Base-by-base conservation (phyloP, 23 tunicate genomes). In the Halocynthia aurantium region DNA sequence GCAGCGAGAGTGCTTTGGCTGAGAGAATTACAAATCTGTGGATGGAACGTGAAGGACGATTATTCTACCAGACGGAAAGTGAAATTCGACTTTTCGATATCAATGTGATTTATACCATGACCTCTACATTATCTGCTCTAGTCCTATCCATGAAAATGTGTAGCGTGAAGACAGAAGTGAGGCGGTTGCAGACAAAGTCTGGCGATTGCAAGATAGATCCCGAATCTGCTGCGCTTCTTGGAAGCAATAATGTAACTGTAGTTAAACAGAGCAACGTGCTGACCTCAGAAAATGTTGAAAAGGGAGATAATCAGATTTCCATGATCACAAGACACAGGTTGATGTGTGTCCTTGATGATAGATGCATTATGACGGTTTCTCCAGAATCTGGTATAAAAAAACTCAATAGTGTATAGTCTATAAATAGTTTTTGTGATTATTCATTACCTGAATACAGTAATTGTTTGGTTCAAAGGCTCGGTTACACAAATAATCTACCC, bases 401-500 rank as follows among this genome's bases (percentile, higher is more conserved):
- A 31, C 44, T 31, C 44, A 31, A 31, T 31, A 31, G 44, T 31
- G 49, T 65, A n/a, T 58, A n/a, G 17, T 58, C n/a, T 58, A n/a
- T 58, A 2, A 58, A 15, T 58, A 58, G 17, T n/a, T 58, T 15
- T 58, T 58, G 63, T 5, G 44, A 31, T 31, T 31, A 31, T 31
- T 31, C 44, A 1, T 31, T 31, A 31, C 44, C 44, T 58, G 17
- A n/a, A 58, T 15, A n/a, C 63, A 58, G 15, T 13, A 58, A 20
- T 65, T 15, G 22, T 65, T 11, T 65, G 70, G 22, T 65, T 65
- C 19, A 31, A 40, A 65, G 70, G 70, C 2, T 65, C 55, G 21
- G 75, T 87, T 0, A 40, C 82, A 8, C 77, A 82, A 68, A 81
- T 81, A 22, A 82, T 80, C 52, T 87, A 70, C 63, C 93, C 93